Evolutionary conservation across 2,888 invertebrate species (phyloP), one percentile per base, ranked within the genome.

Genomic region (Ectemnius continuus): DNA sequence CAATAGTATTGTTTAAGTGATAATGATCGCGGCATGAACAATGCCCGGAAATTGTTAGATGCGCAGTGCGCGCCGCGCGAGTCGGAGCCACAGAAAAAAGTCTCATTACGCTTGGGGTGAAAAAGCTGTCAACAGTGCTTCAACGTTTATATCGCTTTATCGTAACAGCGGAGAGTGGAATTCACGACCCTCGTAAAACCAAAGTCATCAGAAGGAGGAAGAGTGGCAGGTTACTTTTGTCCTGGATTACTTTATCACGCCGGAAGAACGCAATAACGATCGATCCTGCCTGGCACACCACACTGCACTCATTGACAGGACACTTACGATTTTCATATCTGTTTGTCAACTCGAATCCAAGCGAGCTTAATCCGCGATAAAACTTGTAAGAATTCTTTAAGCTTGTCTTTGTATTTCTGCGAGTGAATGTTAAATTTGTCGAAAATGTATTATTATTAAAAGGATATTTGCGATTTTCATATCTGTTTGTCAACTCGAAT

Each of bases 171-270:
- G 59, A 64, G 62, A 70, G 65, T 61, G 63, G 47, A 58, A 36
- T 65, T 79, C 67, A 60, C 26, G 68, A 62, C 63, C 67, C 77
- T 84, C 84, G 78, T 86, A 85, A 85, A 86, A 70, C 81, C 77
- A 81, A 75, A 79, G 79, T 82, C 79, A 83, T 83, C 79, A 76
- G 73, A 72, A 75, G 61, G 20, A 70, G 65, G 65, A 78, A 75
- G 72, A 83, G 61, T 61, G 58, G 74, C 78, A 73, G 70, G 61
- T 73, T 71, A 64, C 72, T 76, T 75, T 76, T 60, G 67, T 64
- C 36, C 73, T 79, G 74, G 74, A 81, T 82, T 74, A 82, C 71
- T 73, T 80, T 59, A 61, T 57, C 62, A 26, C 67, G 60, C 56
- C 28, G 16, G 66, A 57, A 67, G 58, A 69, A 73, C 64, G 68